A percentile compares a stretch with the other conserved stretches of the same genome.
phyloP scores from a whole-genome alignment of 1,140 invertebrate species.

The Drosophila arizonae region DNA sequence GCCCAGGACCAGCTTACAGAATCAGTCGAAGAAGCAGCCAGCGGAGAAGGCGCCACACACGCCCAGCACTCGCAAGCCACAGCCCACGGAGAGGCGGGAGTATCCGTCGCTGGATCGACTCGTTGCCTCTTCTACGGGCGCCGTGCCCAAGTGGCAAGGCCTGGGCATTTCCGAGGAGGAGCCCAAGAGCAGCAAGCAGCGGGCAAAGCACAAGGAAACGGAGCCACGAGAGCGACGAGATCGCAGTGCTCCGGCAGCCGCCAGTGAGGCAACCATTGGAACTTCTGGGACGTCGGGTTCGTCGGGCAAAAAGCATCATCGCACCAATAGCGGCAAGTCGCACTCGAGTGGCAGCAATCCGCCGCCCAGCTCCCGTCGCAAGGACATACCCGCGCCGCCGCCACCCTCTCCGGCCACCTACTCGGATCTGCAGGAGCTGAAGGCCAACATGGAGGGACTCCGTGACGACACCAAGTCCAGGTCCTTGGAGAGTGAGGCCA shows the following conservation, averaged over 20 bases:
- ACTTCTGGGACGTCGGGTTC: not conserved
- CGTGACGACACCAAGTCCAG: slow-evolving; percentile 71
- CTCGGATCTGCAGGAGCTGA: slow-evolving; percentile 73
- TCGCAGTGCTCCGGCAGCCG: slow-evolving; percentile 18
- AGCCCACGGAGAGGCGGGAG: slow-evolving; percentile 47
- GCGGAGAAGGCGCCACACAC: slow-evolving; percentile 10
- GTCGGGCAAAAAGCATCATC: slow-evolving; percentile 56
- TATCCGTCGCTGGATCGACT: slow-evolving; percentile 74
- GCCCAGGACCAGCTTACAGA: slow-evolving; percentile 60
- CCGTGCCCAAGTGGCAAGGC: slow-evolving; percentile 62
- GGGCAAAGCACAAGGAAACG: slow-evolving; percentile 21
- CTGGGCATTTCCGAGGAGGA: slow-evolving; percentile 6
- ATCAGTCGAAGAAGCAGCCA: slow-evolving; percentile 19
- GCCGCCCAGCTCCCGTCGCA: slow-evolving; percentile 45
- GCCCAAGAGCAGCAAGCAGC: slow-evolving; percentile 23
- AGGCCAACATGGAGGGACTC: slow-evolving; percentile 71
- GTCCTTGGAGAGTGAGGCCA: slow-evolving; percentile 57
- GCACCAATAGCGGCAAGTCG: slow-evolving; percentile 42
- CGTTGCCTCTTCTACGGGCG: slow-evolving; percentile 69
- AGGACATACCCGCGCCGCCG: slow-evolving; percentile 74
- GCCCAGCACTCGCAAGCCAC: slow-evolving; percentile 40
- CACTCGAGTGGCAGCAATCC: slow-evolving; percentile 25
- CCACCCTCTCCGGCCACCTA: slow-evolving; percentile 78
- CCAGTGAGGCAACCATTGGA: not conserved
- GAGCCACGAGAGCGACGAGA: slow-evolving; percentile 24